Percentiles rank a stretch among this genome's conserved stretches.
Evolutionary conservation across 1,140 invertebrate genomes (phyloP).

Genomic region (Drosophila equinoxialis): DNA sequence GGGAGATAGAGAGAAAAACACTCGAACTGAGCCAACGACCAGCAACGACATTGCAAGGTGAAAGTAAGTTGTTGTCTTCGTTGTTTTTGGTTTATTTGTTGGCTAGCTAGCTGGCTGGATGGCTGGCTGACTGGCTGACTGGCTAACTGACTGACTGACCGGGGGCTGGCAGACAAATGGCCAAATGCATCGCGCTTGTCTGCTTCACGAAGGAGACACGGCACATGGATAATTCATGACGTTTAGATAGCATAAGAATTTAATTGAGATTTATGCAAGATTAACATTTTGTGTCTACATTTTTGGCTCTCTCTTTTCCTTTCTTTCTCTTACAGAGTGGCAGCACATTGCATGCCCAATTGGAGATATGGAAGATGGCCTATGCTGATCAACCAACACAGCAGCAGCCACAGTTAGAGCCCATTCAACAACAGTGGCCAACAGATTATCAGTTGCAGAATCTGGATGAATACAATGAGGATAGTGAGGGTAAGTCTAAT

Average conservation of each 20-base stretch:
- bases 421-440: constrained; percentile 42
- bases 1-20: constrained; percentile 30
- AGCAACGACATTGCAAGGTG: constrained; percentile 83
- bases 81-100: constrained; percentile 31
- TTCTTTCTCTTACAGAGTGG: constrained; percentile 86
- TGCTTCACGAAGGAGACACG: constrained; percentile 16
- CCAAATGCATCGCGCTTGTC: constrained; percentile 13
- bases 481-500: constrained; percentile 61
- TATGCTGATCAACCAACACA: constrained; percentile 67
- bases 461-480: constrained; percentile 56
- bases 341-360: constrained; percentile 92
- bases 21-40: constrained; percentile 82
- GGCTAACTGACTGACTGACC: too few relatives aligned
- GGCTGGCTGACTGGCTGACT: too few relatives aligned
- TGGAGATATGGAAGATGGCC: constrained; percentile 95
- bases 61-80: constrained; percentile 74
- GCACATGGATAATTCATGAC: constrained; percentile 62
- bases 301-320: constrained; percentile 63
- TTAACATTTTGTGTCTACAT: constrained; percentile 63
- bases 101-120: constrained; percentile 24
- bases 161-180: constrained; percentile 4
- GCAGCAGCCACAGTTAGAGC: constrained; percentile 14
- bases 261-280: constrained; percentile 72
- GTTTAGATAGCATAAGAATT: constrained; percentile 66
- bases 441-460: constrained; percentile 41